phyloP scores from a whole-genome alignment of 2,888 invertebrate species.

The Cephus nigrinus region DNA sequence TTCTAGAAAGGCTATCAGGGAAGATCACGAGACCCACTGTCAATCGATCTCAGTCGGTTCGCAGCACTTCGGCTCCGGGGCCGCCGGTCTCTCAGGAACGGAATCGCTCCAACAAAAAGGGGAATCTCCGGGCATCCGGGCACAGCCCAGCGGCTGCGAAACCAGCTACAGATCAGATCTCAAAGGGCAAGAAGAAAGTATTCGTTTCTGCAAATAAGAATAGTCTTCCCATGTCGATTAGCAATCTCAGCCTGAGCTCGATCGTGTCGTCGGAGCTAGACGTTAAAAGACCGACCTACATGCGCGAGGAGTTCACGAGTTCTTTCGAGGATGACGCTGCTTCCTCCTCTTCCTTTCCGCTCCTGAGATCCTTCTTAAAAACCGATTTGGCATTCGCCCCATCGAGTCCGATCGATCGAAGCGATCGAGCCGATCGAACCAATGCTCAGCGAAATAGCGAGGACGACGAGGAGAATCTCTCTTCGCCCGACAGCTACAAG shows the following conservation, averaged over 20 bases:
- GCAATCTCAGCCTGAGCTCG: slow-evolving; percentile 55
- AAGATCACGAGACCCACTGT: slow-evolving; percentile 38
- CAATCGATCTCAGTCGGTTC: slow-evolving; percentile 48
- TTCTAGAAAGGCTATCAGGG: slow-evolving; percentile 36
- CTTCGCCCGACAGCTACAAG: slow-evolving; percentile 59
- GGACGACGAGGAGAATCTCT: slow-evolving; percentile 56
- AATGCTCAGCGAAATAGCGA: slow-evolving; percentile 37
- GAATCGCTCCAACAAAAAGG: slow-evolving; percentile 15
- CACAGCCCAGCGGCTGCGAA: slow-evolving; percentile 19
- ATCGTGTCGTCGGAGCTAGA: slow-evolving; percentile 54
- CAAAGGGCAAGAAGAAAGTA: background rate
- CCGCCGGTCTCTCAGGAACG: slow-evolving; percentile 13
- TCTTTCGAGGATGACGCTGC: slow-evolving; percentile 75
- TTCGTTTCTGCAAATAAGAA: slow-evolving; percentile 29
- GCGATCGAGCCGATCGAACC: slow-evolving; percentile 21
- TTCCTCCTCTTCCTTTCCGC: slow-evolving; percentile 64
- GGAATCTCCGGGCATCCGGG: slow-evolving; percentile 5
- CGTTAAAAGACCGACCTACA: slow-evolving; percentile 55
- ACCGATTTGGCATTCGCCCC: slow-evolving; percentile 59
- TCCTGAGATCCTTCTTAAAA: slow-evolving; percentile 63
- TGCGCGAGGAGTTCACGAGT: slow-evolving; percentile 76
- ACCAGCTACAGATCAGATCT: background rate
- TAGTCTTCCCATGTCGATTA: slow-evolving; percentile 39
- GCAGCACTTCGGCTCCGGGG: slow-evolving; percentile 48
- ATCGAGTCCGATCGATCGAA: slow-evolving; percentile 50